phyloP scores from a whole-genome alignment of 2,888 invertebrate genomes.

The Colletes collaris region DNA sequence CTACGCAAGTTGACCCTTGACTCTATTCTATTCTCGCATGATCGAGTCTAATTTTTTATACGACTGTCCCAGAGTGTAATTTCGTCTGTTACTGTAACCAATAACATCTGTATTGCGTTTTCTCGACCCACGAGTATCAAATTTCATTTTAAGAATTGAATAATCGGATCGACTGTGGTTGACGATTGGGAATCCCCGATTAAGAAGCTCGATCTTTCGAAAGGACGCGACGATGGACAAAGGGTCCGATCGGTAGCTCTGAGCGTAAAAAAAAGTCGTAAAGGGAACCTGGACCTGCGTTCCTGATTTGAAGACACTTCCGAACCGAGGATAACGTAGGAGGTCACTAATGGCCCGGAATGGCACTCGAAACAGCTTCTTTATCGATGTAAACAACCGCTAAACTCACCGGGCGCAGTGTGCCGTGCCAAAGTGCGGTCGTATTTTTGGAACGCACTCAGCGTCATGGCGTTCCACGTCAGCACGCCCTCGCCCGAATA shows the following conservation, averaged over 20 bases:
- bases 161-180: too few species aligned
- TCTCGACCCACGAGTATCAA: too few species aligned
- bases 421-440: conserved; percentile 76
- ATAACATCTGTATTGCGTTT: too few species aligned
- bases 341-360: conserved; percentile 74
- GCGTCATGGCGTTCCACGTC: conserved; percentile 75
- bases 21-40: too few species aligned
- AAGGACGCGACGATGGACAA: background rate
- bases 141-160: too few species aligned
- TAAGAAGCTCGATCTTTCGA: too few species aligned
- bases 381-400: conserved; percentile 80
- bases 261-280: background rate
- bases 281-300: background rate
- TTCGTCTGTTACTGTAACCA: too few species aligned
- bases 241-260: background rate
- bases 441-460: conserved; percentile 79
- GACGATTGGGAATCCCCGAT: too few species aligned
- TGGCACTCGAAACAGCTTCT: conserved; percentile 73
- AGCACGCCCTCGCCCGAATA: conserved; percentile 72
- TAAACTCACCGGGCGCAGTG: conserved; percentile 70
- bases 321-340: conserved; percentile 56
- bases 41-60: too few species aligned
- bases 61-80: too few species aligned
- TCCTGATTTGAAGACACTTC: conserved; percentile 14
- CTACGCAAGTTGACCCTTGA: too few species aligned